Percentiles rank a stretch among this genome's conserved stretches.
Conservation (phyloP, 92 coral and sea anemone genomes). For the Parazoanthus swiftii region DNA sequence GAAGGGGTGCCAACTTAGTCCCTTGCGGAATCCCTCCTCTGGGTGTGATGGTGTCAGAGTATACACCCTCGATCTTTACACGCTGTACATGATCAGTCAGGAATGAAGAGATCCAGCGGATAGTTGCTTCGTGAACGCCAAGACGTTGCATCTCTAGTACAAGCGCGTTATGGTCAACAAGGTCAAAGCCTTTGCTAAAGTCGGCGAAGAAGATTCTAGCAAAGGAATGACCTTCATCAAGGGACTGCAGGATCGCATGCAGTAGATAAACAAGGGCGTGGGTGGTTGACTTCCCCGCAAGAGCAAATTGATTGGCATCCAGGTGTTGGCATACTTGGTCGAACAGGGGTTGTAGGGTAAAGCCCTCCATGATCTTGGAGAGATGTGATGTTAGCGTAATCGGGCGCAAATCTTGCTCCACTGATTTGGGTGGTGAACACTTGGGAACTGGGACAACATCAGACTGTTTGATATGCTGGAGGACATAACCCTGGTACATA, state of each 20-base stretch:
- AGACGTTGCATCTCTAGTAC: constrained; percentile 18
- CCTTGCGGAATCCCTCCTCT: constrained; percentile 40
- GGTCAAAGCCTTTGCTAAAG: constrained; percentile 43
- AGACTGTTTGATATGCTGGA: constrained; percentile 11
- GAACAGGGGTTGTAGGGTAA: constrained; percentile 33
- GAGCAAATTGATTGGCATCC: constrained; percentile 50
- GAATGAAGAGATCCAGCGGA: constrained; percentile 29
- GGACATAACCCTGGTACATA: constrained; percentile 43
- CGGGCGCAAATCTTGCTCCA: constrained; percentile 49
- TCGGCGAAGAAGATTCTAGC: constrained; percentile 46
- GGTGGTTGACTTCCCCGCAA: constrained; percentile 39
- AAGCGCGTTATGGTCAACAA: constrained; percentile 42
- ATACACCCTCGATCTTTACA: constrained; percentile 15
- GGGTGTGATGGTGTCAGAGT: constrained; percentile 26
- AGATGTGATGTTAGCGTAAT: constrained; percentile 44
- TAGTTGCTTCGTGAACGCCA: constrained; percentile 14
- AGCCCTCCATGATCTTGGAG: constrained; percentile 56
- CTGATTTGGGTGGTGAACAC: constrained; percentile 43
- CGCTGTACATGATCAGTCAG: constrained; percentile 14
- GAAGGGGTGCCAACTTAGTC: constrained; percentile 49
- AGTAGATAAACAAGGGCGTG: constrained; percentile 53
- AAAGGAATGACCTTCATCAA: constrained; percentile 24
- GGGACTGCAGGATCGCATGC: constrained; percentile 29
- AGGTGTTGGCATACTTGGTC: constrained; percentile 14
- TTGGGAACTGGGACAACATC: constrained; percentile 51